A percentile compares a stretch with the other conserved stretches of the same genome.
Evolutionary conservation across 2,797 vertebrate genomes (phyloP).

Genomic region (Amniataba percoides): DNA sequence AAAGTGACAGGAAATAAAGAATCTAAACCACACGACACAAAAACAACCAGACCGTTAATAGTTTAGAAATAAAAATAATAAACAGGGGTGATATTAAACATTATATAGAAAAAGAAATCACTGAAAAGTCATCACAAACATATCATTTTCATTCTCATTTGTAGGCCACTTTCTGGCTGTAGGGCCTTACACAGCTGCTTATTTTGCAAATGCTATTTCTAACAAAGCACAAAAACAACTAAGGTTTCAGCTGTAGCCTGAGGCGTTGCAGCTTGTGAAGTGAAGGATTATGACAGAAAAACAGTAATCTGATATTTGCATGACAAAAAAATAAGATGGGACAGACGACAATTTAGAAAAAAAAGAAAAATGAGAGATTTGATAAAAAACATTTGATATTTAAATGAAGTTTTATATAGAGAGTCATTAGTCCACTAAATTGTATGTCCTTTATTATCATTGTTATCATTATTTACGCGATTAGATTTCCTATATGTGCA

Average conservation of each 20-base stretch:
- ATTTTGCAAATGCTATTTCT: background rate
- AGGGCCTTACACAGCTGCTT: background rate
- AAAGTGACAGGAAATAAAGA: background rate
- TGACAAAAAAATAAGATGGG: background rate
- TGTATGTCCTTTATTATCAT: background rate
- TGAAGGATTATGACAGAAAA: slow-evolving; percentile 4
- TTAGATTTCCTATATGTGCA: background rate
- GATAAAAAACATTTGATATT: background rate
- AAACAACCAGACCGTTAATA: background rate
- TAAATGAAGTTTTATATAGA: background rate
- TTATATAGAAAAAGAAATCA: background rate
- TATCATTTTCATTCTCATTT: background rate
- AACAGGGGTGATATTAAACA: background rate
- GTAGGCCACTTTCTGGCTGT: background rate
- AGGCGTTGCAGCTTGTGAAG: background rate
- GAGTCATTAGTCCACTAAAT: too few species aligned
- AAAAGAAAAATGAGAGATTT: background rate
- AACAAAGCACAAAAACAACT: slow-evolving; percentile 5
- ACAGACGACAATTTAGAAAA: background rate
- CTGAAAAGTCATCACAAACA: background rate
- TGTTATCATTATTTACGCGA: background rate
- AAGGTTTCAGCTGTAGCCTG: background rate
- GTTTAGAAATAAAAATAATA: background rate
- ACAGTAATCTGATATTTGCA: background rate
- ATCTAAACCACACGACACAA: background rate